Conservation (phyloP, 2,888 invertebrate genomes). For the Cataglyphis altisquamis region DNA sequence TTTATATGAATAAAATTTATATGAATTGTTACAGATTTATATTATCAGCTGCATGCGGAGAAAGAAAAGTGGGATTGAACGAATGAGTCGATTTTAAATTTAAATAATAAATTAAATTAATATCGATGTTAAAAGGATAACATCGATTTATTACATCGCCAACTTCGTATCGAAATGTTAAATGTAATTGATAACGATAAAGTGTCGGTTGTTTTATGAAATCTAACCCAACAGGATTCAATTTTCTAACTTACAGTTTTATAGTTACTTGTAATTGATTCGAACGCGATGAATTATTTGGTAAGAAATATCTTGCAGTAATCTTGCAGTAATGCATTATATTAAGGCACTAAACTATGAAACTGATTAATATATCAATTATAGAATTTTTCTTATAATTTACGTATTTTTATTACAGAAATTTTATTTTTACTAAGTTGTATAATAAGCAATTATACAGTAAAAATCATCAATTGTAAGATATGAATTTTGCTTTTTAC, state of each 20-base stretch:
- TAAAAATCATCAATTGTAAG: neutral
- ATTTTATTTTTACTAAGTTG: neutral
- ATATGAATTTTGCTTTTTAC: neutral
- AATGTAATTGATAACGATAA: neutral
- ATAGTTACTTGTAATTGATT: neutral
- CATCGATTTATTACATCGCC: neutral
- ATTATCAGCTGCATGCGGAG: no score
- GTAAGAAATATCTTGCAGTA: slow-evolving; percentile 2
- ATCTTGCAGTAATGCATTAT: neutral
- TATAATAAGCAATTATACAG: neutral
- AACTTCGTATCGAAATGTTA: slow-evolving; percentile 21
- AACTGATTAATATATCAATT: neutral
- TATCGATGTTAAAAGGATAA: neutral
- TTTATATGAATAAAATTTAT: no score
- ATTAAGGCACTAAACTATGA: neutral
- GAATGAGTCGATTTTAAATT: no score
- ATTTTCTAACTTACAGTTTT: slow-evolving; percentile 9
- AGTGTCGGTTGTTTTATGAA: slow-evolving; percentile 6
- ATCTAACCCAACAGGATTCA: slow-evolving; percentile 6
- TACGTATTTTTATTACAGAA: neutral
- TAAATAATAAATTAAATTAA: neutral
- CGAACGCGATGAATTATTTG: neutral
- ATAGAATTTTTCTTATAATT: neutral
- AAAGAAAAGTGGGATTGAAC: neutral
- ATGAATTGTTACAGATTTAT: neutral